Evolutionary conservation across 2,797 vertebrate species (phyloP).

Genomic region (Tadarida brasiliensis): DNA sequence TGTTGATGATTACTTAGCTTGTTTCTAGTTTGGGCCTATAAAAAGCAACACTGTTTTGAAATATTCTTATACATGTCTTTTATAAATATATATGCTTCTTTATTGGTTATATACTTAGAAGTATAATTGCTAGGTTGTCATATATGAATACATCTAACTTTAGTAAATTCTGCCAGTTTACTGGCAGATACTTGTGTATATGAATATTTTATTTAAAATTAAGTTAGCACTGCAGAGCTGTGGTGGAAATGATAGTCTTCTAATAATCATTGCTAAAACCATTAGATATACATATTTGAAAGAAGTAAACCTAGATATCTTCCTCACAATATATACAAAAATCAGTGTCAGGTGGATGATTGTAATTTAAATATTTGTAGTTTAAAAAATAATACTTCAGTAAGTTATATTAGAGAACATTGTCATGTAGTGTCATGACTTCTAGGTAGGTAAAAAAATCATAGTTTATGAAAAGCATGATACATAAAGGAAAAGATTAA

Average conservation of each 20-base stretch:
- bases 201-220: conserved; percentile 40
- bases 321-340: background rate
- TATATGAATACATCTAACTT: background rate
- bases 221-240: background rate
- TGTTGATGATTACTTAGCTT: background rate
- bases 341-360: background rate
- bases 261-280: background rate
- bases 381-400: background rate
- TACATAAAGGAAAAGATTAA: background rate
- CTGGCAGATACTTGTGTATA: background rate
- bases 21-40: background rate
- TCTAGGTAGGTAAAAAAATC: background rate
- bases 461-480: background rate
- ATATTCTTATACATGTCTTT: background rate
- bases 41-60: conserved; percentile 12
- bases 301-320: background rate
- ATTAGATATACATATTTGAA: background rate
- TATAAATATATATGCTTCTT: conserved; percentile 4
- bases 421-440: background rate
- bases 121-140: background rate
- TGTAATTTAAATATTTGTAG: background rate
- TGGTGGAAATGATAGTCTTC: background rate
- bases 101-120: background rate
- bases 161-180: background rate
- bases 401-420: background rate